phyloP scores from a whole-genome alignment of 2,888 invertebrate species.

The Flexamia atlantica region DNA sequence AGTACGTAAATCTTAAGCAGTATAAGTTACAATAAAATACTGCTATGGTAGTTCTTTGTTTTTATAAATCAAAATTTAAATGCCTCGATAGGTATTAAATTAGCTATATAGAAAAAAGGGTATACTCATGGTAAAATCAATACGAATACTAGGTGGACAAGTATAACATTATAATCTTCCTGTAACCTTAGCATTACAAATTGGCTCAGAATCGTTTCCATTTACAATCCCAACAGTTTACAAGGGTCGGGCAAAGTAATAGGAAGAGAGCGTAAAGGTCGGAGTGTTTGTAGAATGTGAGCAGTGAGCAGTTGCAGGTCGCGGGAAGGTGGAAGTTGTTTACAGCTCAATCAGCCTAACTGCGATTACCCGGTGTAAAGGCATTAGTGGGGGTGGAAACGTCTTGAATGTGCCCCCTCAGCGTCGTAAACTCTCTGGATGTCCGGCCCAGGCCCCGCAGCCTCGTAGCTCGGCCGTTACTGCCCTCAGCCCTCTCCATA shows the following conservation, averaged over 20 bases:
- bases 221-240: background rate
- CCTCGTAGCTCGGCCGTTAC: conserved; percentile 18
- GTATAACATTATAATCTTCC: too few relatives aligned
- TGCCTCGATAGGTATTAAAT: too few relatives aligned
- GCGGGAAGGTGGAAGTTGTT: conserved; percentile 39
- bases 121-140: too few relatives aligned
- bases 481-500: background rate
- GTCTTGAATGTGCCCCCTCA: conserved; percentile 49
- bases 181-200: background rate
- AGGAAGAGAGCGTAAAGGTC: background rate
- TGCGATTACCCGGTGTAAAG: conserved; percentile 43
- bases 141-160: too few relatives aligned
- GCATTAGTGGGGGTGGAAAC: conserved; percentile 51
- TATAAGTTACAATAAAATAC: too few relatives aligned
- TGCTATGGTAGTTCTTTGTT: too few relatives aligned
- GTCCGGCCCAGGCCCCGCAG: conserved; percentile 17
- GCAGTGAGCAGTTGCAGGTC: conserved; percentile 27
- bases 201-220: background rate
- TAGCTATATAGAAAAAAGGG: too few relatives aligned
- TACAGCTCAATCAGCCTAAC: conserved; percentile 62
- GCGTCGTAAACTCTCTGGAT: conserved; percentile 44
- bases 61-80: too few relatives aligned
- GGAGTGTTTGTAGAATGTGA: background rate
- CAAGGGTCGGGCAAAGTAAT: background rate
- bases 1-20: too few relatives aligned